Base-by-base conservation (phyloP, 1,140 invertebrate species). In the Monochamus saltuarius region DNA sequence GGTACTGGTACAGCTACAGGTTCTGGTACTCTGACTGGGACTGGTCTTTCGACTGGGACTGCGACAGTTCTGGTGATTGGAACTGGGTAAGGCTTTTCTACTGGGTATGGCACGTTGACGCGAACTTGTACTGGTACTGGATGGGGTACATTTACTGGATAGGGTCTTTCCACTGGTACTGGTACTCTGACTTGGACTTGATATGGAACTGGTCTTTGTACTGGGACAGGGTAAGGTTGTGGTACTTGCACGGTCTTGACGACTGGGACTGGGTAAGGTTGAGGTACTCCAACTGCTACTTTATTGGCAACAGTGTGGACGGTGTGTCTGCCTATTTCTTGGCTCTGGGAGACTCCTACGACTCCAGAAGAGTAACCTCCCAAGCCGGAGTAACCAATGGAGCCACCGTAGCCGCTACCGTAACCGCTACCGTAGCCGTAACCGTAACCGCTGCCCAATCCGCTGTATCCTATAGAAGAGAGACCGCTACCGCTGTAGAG, bases 21-120 rank as follows among this genome's bases (percentile, higher is more conserved):
- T 19, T 72, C 67, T 8, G 75, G 69, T 52, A 78, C 72, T 62
- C 70, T 68, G 10, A 77, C 68, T 40, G 70, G 72, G 22, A 78
- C 72, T 53, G 73, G 71, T 29, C 66, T 71, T 52, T 71, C 70
- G 8, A 77, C 75, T 35, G 66, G 66, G 34, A 77, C 73, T 11
- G 70, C 69, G 13, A 75, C 67, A 22, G 63, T 66, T 36, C 67
- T 65, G 7, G 69, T 62, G 8, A 75, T 69, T 10, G 54, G 45
- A 22, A 74, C 69, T 59, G 67, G 69, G 37, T 69, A 69, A 36
- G 71, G 72, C 61, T 64, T 62, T 8, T 59, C 38, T 11, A 69
- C 64, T 43, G 70, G 70, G 36, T 66, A 62, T 17, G 71, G 73
- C 40, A 75, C 74, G 50, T 71, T 66, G 7, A 75, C 68, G 43